phyloP scores from a whole-genome alignment of 1,140 invertebrate species.

The Euschistus heros region DNA sequence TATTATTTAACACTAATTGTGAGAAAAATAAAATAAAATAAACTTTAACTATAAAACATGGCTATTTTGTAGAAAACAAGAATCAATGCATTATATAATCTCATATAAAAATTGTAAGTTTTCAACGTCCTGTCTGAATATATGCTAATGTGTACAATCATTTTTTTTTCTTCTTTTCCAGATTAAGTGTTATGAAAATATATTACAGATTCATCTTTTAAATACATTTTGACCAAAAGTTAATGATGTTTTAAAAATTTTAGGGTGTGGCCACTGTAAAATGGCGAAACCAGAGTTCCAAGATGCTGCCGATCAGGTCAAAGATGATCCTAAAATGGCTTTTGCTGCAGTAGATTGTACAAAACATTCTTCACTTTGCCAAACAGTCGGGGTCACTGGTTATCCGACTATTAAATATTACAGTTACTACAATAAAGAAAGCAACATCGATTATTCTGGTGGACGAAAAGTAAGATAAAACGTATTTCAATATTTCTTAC shows the following conservation, averaged over 20 bases:
- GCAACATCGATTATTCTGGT: constrained; percentile 51
- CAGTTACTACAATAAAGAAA: constrained; percentile 64
- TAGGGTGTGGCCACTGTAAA: constrained; percentile 85
- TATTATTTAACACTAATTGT: no score
- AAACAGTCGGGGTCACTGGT: constrained; percentile 58
- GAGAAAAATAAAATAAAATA: no score
- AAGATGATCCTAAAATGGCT: constrained; percentile 57
- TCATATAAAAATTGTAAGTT: no score
- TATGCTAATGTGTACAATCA: no score
- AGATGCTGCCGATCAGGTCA: constrained; percentile 59
- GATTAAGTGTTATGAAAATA: no score
- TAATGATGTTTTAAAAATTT: neutral
- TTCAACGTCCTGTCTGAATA: no score
- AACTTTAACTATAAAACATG: no score
- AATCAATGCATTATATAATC: no score
- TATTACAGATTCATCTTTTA: neutral
- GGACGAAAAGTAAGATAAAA: constrained; percentile 50
- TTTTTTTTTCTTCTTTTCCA: no score
- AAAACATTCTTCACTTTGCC: constrained; percentile 49
- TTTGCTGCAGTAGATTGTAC: constrained; percentile 82
- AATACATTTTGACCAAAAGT: neutral
- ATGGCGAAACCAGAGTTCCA: constrained; percentile 75
- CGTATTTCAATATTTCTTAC: no score
- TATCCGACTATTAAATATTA: constrained; percentile 85
- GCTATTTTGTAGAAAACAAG: no score